Conservation (phyloP, 2,888 invertebrate species). For the Crepidodera aurea region DNA sequence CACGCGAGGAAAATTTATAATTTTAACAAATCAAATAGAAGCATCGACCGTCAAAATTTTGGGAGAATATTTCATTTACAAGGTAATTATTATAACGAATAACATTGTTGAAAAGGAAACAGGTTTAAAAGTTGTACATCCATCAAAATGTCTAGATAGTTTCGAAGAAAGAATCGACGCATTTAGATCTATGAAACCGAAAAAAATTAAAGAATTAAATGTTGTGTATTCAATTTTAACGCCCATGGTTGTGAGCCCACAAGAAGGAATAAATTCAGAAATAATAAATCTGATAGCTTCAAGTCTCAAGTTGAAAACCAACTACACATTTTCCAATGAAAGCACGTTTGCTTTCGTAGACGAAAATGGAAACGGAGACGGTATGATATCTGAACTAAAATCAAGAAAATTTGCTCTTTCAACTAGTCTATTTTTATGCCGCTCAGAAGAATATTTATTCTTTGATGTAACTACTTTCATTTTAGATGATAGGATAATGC, state of each 20-base stretch:
- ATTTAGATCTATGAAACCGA: not conserved
- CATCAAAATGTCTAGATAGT: not conserved
- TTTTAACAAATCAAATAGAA: not conserved
- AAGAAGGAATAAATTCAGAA: not conserved
- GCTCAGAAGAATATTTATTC: not conserved
- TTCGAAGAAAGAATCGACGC: not conserved
- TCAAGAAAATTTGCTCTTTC: not conserved
- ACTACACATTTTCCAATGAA: not conserved
- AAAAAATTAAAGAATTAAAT: not conserved
- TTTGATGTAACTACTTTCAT: not conserved
- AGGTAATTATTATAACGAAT: not conserved
- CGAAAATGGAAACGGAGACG: not conserved
- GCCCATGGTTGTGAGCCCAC: not conserved
- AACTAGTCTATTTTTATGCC: not conserved
- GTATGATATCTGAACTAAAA: not conserved
- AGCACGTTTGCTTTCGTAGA: not conserved
- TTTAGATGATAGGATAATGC: not conserved
- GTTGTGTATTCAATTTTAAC: not conserved
- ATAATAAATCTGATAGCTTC: not conserved
- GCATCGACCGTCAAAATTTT: not conserved
- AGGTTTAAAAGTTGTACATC: not conserved
- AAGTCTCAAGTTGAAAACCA: not conserved
- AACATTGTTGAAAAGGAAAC: not conserved
- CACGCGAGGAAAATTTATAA: not conserved
- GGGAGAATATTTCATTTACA: constrained; percentile 2